Percentiles rank a stretch among this genome's conserved stretches.
Conservation (phyloP, 2,888 invertebrate species). For the Electrophaes corylata region DNA sequence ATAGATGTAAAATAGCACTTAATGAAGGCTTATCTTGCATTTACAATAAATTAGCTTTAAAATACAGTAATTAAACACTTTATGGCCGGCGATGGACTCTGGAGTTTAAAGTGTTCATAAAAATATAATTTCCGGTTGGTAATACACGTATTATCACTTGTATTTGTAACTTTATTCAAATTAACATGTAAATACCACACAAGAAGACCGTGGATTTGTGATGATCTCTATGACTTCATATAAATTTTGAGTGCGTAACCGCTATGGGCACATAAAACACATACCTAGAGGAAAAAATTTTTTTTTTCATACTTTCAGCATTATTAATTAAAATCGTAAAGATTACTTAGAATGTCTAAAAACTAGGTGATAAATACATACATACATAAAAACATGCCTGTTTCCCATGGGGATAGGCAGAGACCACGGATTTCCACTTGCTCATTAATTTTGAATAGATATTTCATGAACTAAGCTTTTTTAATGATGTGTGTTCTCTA, state of each 20-base stretch:
- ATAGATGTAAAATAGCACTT: conserved; percentile 23
- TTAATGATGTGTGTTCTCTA: no score
- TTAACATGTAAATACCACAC: not conserved
- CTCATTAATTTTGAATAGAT: no score
- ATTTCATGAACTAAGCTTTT: no score
- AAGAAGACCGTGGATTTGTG: not conserved
- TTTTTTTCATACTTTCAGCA: no score
- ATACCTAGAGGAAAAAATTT: no score
- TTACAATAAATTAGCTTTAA: conserved; percentile 39
- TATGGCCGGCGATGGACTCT: conserved; percentile 32
- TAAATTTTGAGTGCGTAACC: not conserved
- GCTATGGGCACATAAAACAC: no score
- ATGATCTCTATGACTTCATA: not conserved
- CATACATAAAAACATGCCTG: no score
- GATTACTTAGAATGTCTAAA: no score
- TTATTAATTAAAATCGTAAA: no score
- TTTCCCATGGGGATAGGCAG: no score
- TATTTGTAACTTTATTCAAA: conserved; percentile 6
- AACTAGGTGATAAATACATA: no score
- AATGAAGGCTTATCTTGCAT: conserved; percentile 18
- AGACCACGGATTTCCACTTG: no score
- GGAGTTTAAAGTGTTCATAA: conserved; percentile 28
- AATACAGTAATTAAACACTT: conserved; percentile 40
- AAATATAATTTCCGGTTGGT: conserved; percentile 36
- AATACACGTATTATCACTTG: conserved; percentile 10